Conservation (phyloP, 2,113 vertebrate species). For the Toxotes chatareus region DNA sequence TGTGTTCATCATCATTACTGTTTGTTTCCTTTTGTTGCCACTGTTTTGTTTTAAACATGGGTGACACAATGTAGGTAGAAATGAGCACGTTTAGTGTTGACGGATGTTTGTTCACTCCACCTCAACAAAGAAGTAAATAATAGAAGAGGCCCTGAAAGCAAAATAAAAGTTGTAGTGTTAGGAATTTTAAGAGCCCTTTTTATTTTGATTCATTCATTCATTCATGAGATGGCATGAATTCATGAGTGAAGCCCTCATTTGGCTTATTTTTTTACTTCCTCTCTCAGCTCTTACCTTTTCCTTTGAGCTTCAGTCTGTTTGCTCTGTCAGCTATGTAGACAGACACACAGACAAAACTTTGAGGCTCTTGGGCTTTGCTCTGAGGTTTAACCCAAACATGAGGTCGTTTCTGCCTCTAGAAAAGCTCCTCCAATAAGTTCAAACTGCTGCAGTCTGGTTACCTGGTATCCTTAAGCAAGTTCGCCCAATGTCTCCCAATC, state of each 20-base stretch:
- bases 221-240: neutral
- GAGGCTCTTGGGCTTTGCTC: constrained; percentile 10
- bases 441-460: neutral
- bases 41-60: neutral
- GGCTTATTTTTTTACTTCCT: neutral
- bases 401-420: constrained; percentile 12
- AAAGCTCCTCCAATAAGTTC: constrained; percentile 1
- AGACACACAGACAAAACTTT: neutral
- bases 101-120: neutral
- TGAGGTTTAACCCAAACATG: constrained; percentile 3
- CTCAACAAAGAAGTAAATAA: neutral
- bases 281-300: neutral
- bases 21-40: neutral
- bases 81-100: neutral
- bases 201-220: neutral
- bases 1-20: neutral
- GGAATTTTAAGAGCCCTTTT: neutral
- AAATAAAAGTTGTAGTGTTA: neutral
- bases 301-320: neutral
- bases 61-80: neutral
- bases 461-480: constrained; percentile 15
- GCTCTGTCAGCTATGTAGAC: neutral
- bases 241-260: constrained; percentile 5
- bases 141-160: neutral
- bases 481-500: neutral